Evolutionary conservation across 2,888 invertebrate genomes (phyloP).

Genomic region (Dicyrtomina minuta): DNA sequence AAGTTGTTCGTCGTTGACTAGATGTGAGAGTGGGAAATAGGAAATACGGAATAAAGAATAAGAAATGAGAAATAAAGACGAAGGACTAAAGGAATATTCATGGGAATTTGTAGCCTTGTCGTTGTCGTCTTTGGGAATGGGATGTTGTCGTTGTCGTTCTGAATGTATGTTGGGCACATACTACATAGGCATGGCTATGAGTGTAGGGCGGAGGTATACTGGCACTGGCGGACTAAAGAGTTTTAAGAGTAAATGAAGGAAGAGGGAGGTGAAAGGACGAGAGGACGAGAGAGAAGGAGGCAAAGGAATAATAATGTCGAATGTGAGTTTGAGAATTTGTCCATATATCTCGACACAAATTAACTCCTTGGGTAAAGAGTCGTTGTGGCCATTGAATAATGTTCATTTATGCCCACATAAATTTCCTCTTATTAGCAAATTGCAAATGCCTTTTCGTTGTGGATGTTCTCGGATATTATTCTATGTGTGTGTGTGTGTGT

Average conservation of each 20-base stretch:
- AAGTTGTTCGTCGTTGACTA: conserved; percentile 9
- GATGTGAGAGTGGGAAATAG: conserved; percentile 29
- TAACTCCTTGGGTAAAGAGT: conserved; percentile 49
- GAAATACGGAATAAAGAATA: conserved; percentile 24
- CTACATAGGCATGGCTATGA: too few species aligned
- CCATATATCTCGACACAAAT: conserved; percentile 53
- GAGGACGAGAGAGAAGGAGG: conserved; percentile 31
- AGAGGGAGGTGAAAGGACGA: not conserved
- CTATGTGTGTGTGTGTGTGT: not conserved
- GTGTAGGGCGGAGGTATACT: too few species aligned
- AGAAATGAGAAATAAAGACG: not conserved
- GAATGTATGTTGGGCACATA: too few species aligned
- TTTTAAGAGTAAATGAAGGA: too few species aligned
- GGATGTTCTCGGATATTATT: conserved; percentile 10
- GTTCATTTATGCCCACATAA: conserved; percentile 53
- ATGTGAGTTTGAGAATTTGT: conserved; percentile 51
- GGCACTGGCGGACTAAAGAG: too few species aligned
- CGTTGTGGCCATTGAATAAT: conserved; percentile 52
- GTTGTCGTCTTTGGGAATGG: too few species aligned
- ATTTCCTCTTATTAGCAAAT: conserved; percentile 53
- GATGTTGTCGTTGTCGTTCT: too few species aligned
- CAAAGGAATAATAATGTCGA: conserved; percentile 44
- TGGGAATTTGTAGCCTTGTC: too few species aligned
- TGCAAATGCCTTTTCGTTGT: conserved; percentile 48
- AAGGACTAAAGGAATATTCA: too few species aligned